Conservation (phyloP, 2,888 invertebrate species). For the Parnassius orleans region DNA sequence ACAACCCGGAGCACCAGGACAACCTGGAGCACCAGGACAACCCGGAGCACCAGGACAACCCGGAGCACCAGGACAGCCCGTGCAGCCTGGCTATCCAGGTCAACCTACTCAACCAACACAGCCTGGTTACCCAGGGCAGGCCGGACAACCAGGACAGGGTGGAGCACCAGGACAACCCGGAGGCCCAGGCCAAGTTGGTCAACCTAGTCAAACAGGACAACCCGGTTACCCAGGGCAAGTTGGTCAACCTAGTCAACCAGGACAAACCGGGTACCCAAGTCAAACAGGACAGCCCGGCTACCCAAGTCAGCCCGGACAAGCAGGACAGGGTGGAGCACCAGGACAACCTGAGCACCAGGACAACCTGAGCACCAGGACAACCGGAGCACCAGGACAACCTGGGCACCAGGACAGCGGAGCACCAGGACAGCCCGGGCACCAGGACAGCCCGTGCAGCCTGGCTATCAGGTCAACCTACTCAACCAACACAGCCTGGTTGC, state of each 20-base stretch:
- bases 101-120: constrained; percentile 41
- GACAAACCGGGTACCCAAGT: constrained; percentile 69
- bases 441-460: constrained; percentile 35
- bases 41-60: constrained; percentile 32
- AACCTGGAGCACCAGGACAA: constrained; percentile 53
- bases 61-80: constrained; percentile 27
- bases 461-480: constrained; percentile 34
- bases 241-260: constrained; percentile 29
- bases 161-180: constrained; percentile 46
- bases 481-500: constrained; percentile 43
- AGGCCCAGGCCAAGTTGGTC: constrained; percentile 45
- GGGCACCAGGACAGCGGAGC: constrained; percentile 14
- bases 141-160: constrained; percentile 29
- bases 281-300: constrained; percentile 42
- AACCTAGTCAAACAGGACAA: constrained; percentile 33
- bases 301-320: constrained; percentile 30
- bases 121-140: constrained; percentile 49
- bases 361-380: constrained; percentile 41
- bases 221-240: constrained; percentile 32
- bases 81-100: too few relatives aligned
- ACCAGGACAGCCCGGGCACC: constrained; percentile 10
- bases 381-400: constrained; percentile 34
- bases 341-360: constrained; percentile 42
- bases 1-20: constrained; percentile 33
- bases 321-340: constrained; percentile 37